A percentile compares a stretch with the other conserved stretches of the same genome.
phyloP scores from a whole-genome alignment of 2,797 vertebrate species.

The Siniperca undulata region DNA sequence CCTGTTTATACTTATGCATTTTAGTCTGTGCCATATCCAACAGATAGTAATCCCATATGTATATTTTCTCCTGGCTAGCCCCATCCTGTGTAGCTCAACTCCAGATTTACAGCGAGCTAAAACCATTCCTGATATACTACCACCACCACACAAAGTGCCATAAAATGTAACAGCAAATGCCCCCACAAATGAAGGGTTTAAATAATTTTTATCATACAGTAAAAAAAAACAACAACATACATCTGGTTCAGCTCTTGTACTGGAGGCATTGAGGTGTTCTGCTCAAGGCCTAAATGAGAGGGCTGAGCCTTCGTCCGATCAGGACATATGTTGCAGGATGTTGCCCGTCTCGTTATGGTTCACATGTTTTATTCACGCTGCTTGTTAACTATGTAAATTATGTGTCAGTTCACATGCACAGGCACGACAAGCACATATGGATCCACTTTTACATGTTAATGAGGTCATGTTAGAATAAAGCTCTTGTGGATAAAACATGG shows the following conservation, averaged over 20 bases:
- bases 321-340: conserved; percentile 76
- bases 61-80: conserved; percentile 27
- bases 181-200: not conserved
- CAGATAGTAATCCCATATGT: conserved; percentile 54
- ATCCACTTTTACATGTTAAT: conserved; percentile 78
- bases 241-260: conserved; percentile 44
- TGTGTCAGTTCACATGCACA: conserved; percentile 80
- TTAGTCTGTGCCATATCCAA: conserved; percentile 38
- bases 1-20: conserved; percentile 51
- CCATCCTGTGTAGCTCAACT: conserved; percentile 25
- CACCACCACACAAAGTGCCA: conserved; percentile 13
- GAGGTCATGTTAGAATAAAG: conserved; percentile 71
- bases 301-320: conserved; percentile 30
- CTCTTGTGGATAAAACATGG: conserved; percentile 24
- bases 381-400: conserved; percentile 78
- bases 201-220: conserved; percentile 23
- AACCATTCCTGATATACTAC: conserved; percentile 35
- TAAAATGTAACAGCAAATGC: conserved; percentile 31
- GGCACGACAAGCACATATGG: conserved; percentile 74
- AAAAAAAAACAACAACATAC: conserved; percentile 9
- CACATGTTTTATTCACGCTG: conserved; percentile 74
- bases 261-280: conserved; percentile 28
- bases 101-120: conserved; percentile 45
- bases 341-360: conserved; percentile 69
- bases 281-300: conserved; percentile 36